Conservation (phyloP, 2,888 invertebrate species). For the Hirtodrosophila histrioides region DNA sequence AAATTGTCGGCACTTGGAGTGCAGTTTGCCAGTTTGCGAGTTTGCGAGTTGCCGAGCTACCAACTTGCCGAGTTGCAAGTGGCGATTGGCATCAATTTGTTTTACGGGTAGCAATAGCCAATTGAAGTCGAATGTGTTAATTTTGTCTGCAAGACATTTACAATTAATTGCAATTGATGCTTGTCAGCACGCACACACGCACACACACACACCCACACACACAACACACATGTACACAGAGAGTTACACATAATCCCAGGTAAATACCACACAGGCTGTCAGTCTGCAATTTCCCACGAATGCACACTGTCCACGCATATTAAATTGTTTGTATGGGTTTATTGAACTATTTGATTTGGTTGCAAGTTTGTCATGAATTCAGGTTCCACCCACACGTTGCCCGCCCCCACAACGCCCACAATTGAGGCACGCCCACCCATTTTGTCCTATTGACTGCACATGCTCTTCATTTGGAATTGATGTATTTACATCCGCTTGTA, state of each 20-base stretch:
- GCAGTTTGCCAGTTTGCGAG: conserved; percentile 17
- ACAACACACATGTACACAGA: not conserved
- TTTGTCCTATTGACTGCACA: conserved; percentile 47
- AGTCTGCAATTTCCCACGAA: not conserved
- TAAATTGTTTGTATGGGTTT: conserved; percentile 62
- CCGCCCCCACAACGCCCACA: conserved; percentile 3
- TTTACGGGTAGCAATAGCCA: conserved; percentile 36
- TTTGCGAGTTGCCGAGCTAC: too few relatives aligned
- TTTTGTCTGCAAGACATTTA: conserved; percentile 60
- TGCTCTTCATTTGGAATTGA: conserved; percentile 66
- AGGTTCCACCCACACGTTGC: not conserved
- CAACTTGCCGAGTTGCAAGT: conserved; percentile 8
- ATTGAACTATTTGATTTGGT: conserved; percentile 70
- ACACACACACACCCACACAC: not conserved
- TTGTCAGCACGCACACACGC: conserved; percentile 6
- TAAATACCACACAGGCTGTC: conserved; percentile 14
- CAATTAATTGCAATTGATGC: conserved; percentile 67
- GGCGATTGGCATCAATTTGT: conserved; percentile 51
- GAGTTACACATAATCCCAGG: not conserved
- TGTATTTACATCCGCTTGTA: conserved; percentile 79
- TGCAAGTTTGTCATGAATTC: conserved; percentile 48
- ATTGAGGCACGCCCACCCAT: conserved; percentile 9
- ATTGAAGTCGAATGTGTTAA: conserved; percentile 58
- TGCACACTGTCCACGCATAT: conserved; percentile 56
- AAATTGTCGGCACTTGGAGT: conserved; percentile 40